These are phyloP conservation scores for Pica pica DNA, from an alignment of 2,113 vertebrate genomes.

Conservation along the genomic window DNA sequence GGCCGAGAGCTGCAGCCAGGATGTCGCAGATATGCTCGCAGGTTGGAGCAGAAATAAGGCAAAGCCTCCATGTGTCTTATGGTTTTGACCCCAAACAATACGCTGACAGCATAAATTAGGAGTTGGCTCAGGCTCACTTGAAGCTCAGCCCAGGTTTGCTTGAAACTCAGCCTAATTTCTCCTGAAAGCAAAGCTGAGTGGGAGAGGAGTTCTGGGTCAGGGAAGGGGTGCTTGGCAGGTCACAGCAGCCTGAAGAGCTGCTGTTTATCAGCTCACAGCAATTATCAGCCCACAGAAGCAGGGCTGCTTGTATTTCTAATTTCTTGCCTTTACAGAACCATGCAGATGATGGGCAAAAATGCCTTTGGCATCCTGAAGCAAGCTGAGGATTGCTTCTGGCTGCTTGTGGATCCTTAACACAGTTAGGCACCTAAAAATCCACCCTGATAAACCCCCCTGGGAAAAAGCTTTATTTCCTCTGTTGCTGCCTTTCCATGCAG, in stretches of 20 bases:
- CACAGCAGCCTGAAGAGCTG: neutral
- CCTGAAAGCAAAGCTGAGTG: slow-evolving; percentile 23
- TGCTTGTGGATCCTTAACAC: neutral
- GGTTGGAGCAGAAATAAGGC: neutral
- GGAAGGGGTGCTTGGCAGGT: neutral
- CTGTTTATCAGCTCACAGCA: neutral
- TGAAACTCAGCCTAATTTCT: slow-evolving; percentile 53
- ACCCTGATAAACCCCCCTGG: neutral
- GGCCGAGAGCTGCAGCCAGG: neutral
- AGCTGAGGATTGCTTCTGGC: neutral
- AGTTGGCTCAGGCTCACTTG: slow-evolving; percentile 48
- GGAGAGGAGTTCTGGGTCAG: neutral
- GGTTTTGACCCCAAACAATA: slow-evolving; percentile 39
- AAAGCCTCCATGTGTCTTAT: neutral
- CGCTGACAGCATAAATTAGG: neutral
- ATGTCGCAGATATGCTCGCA: neutral
- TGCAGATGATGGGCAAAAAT: neutral
- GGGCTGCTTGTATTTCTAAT: neutral
- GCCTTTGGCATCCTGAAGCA: neutral
- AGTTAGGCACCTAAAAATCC: neutral
- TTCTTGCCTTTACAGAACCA: neutral
- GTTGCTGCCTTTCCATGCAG: neutral
- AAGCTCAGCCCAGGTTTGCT: slow-evolving; percentile 45
- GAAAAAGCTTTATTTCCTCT: neutral
- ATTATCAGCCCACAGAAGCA: neutral